phyloP scores from a whole-genome alignment of 2,113 vertebrate genomes.

The Scortum barcoo region DNA sequence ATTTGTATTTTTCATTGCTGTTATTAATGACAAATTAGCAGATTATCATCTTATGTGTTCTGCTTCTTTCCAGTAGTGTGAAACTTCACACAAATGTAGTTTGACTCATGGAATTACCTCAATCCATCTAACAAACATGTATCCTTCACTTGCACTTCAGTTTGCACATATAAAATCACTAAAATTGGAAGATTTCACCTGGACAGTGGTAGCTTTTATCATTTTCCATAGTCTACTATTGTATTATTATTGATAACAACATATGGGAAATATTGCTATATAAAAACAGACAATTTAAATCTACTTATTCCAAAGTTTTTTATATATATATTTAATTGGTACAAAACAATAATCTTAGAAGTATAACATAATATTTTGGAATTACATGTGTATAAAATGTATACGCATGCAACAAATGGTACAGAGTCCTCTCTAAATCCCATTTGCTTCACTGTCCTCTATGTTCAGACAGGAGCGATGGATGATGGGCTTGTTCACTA shows the following conservation, averaged over 20 bases:
- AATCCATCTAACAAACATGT: neutral
- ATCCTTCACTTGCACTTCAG: neutral
- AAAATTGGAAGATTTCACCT: neutral
- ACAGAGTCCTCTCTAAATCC: conserved; percentile 75
- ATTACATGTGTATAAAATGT: neutral
- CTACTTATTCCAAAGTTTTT: too few species aligned
- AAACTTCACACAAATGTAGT: neutral
- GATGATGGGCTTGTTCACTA: conserved; percentile 89
- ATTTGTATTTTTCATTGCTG: neutral
- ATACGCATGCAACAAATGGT: neutral
- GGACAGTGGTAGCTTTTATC: neutral
- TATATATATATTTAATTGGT: too few species aligned
- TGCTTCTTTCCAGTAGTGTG: neutral
- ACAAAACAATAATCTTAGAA: neutral
- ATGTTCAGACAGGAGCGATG: conserved; percentile 82
- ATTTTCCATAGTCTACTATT: neutral
- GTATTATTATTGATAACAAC: neutral
- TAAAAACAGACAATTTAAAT: neutral
- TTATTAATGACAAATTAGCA: neutral
- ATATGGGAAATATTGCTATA: neutral
- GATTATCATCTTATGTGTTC: neutral
- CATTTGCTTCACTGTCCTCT: conserved; percentile 86
- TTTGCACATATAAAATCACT: neutral
- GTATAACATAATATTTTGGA: neutral
- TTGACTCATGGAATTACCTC: neutral